Base-by-base conservation (phyloP, 2,113 vertebrate species). In the Pantherophis guttatus region DNA sequence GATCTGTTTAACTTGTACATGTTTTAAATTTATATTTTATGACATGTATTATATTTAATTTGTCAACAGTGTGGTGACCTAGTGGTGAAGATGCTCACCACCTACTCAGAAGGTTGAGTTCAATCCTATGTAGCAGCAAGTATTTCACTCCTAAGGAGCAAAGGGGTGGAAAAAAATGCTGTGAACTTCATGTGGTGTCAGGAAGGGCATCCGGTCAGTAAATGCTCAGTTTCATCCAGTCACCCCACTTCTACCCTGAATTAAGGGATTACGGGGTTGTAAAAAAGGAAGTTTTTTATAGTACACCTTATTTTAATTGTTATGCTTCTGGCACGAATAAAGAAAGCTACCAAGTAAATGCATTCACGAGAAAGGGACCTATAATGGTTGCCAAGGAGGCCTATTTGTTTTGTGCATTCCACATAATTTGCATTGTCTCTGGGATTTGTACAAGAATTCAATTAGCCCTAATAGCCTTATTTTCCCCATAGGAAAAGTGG, bases 121-220 rank as follows among this genome's bases (percentile, higher is more conserved):
- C 26, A n/a, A 70, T 70, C 65, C 5, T 6, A 70, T 1, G 1
- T 70, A 70, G 29, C 13, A 15, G 29, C 11, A 70, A 15, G 13
- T 70, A 33, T 70, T 70, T 70, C 29, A 15, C 65, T 70, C 5
- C 12, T 70, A 33, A 12, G 29, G 65, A 70, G 29, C 65, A n/a
- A 70, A 70, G 12, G 5, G 12, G 5, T 1, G 5, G 12, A 0
- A 1, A 1, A 2, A 29, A 13, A 33, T 70, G 29, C 29, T 15
- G 1, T n/a, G 59, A 26, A 3, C 59, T 62, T 9, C 9, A 3
- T 62, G 9, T 70, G 29, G 29, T n/a, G 29, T 70, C 65, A 70
- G 65, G 29, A 70, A 70, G 29, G 65, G 65, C 12, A 33, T 15
- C 65, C 0, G 2, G 12, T 1, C 65, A 70, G 29, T n/a, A 70